Evolutionary conservation across 64 coral and sea anemone species (phyloP).

Genomic region (Cladopsammia gracilis): DNA sequence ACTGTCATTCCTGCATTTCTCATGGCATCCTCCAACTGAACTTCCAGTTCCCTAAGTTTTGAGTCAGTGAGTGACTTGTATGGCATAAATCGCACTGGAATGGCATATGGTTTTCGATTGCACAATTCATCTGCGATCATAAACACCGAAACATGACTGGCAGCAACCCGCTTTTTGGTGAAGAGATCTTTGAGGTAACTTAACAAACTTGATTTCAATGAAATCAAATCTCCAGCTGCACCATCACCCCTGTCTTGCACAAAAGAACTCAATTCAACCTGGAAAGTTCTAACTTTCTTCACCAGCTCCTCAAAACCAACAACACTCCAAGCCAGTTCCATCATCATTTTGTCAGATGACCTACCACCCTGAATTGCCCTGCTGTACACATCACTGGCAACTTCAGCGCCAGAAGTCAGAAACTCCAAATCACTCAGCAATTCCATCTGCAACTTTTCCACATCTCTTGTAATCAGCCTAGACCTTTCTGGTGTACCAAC

Average conservation of each 20-base stretch:
- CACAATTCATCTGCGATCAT: slow-evolving; percentile 54
- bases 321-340: slow-evolving; percentile 73
- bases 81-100: slow-evolving; percentile 31
- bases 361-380: slow-evolving; percentile 16
- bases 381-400: slow-evolving; percentile 38
- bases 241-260: neutral
- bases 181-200: slow-evolving; percentile 2
- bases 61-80: slow-evolving; percentile 59
- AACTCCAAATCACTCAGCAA: slow-evolving; percentile 68
- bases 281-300: neutral
- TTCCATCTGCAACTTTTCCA: slow-evolving; percentile 21
- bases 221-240: neutral
- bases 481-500: neutral
- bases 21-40: slow-evolving; percentile 33
- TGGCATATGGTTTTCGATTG: slow-evolving; percentile 62
- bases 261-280: slow-evolving; percentile 17
- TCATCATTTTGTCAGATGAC: slow-evolving; percentile 44
- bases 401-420: slow-evolving; percentile 13
- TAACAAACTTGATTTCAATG: slow-evolving; percentile 8
- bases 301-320: slow-evolving; percentile 63
- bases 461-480: neutral
- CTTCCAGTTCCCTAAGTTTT: slow-evolving; percentile 19
- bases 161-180: slow-evolving; percentile 16
- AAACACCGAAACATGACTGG: slow-evolving; percentile 33
- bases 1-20: slow-evolving; percentile 28